Evolutionary conservation across 2,888 invertebrate species (phyloP).

Genomic region (Girardia tigrina): DNA sequence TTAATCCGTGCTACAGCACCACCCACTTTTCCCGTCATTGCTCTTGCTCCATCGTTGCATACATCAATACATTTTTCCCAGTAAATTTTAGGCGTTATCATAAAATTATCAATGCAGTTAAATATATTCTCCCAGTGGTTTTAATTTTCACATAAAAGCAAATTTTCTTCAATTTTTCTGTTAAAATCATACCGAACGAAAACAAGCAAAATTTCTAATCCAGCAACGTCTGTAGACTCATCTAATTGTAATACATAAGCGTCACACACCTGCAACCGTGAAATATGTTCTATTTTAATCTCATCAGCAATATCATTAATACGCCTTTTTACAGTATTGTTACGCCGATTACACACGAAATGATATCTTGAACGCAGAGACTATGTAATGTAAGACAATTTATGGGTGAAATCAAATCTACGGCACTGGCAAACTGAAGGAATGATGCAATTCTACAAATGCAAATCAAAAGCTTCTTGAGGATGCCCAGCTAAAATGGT

Average conservation of each 20-base stretch:
- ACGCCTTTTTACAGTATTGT: neutral
- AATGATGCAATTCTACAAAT: no score
- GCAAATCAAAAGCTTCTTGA: no score
- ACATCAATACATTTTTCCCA: neutral
- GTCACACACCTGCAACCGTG: neutral
- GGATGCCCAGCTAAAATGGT: no score
- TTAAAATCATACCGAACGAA: slow-evolving; percentile 4
- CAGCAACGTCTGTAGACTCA: neutral
- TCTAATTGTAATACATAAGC: neutral
- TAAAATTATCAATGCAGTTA: neutral
- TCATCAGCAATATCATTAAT: neutral
- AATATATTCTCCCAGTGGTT: neutral
- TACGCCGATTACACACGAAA: no score
- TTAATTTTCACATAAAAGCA: slow-evolving; percentile 3
- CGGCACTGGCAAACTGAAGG: no score
- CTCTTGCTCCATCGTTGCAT: neutral
- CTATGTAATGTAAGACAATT: no score
- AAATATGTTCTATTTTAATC: neutral
- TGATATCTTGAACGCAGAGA: no score
- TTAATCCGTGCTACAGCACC: slow-evolving; percentile 14
- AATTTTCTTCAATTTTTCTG: neutral
- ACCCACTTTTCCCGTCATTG: neutral
- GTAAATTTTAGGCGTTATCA: neutral
- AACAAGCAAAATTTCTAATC: neutral
- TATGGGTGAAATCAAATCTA: no score